Conservation (phyloP, 2,888 invertebrate genomes). For the Micoletzkya japonica region DNA sequence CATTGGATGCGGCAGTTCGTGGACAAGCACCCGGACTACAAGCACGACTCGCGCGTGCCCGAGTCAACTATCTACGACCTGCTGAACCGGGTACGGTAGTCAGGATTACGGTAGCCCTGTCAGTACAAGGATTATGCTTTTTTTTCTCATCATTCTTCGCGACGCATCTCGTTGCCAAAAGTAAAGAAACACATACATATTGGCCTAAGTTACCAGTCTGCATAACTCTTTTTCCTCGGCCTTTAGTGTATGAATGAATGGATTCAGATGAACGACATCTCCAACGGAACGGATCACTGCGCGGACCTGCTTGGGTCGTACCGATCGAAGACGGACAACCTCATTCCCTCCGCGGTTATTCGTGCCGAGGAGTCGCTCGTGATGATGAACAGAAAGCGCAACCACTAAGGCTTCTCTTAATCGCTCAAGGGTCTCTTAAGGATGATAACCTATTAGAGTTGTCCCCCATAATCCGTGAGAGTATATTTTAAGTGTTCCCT, state of each 20-base stretch:
- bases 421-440: no score
- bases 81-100: slow-evolving; percentile 65
- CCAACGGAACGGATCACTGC: slow-evolving; percentile 58
- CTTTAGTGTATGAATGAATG: no score
- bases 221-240: no score
- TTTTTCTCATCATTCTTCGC: no score
- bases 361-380: slow-evolving; percentile 59
- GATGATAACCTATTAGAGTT: no score
- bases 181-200: background rate
- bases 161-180: background rate
- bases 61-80: slow-evolving; percentile 90
- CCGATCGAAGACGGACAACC: slow-evolving; percentile 59
- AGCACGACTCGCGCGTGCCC: slow-evolving; percentile 83
- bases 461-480: no score
- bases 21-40: slow-evolving; percentile 75
- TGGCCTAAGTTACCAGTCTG: no score
- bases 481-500: no score
- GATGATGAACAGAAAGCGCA: slow-evolving; percentile 39
- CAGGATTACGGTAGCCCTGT: background rate
- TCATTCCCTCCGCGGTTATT: slow-evolving; percentile 58
- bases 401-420: slow-evolving; percentile 24
- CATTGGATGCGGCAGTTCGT: slow-evolving; percentile 91
- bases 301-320: slow-evolving; percentile 59
- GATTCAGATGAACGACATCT: slow-evolving; percentile 62
- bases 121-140: no score